Evolutionary conservation across 1,140 invertebrate species (phyloP).

Genomic region (Drosophila pruinosa): DNA sequence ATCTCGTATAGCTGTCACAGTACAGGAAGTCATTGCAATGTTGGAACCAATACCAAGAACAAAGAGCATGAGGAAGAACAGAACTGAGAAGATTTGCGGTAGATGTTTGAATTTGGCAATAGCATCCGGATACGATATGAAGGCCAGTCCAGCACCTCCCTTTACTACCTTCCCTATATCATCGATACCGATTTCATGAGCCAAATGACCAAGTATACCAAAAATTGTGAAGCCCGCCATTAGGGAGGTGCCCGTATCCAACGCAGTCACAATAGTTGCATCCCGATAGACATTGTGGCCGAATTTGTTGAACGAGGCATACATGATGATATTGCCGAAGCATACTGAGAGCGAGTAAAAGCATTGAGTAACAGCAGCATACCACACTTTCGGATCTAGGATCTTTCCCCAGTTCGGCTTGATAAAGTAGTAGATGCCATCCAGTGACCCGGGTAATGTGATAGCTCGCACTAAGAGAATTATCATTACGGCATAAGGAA

Average conservation of each 20-base stretch:
- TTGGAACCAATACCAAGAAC: constrained; percentile 91
- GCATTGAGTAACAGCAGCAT: constrained; percentile 92
- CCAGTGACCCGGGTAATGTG: constrained; percentile 89
- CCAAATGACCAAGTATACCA: constrained; percentile 91
- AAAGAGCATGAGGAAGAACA: constrained; percentile 95
- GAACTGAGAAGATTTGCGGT: constrained; percentile 92
- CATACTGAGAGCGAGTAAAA: constrained; percentile 93
- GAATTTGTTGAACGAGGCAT: constrained; percentile 93
- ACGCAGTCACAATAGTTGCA: constrained; percentile 89
- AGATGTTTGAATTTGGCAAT: constrained; percentile 90
- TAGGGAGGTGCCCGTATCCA: constrained; percentile 92
- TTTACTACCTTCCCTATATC: constrained; percentile 85
- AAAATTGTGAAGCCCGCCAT: constrained; percentile 94
- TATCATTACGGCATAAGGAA: constrained; percentile 93
- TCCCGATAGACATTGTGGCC: constrained; percentile 91
- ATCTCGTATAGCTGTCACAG: constrained; percentile 89
- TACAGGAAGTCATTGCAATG: constrained; percentile 86
- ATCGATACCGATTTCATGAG: constrained; percentile 86
- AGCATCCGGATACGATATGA: constrained; percentile 95
- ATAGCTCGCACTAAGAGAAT: constrained; percentile 88
- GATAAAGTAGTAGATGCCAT: constrained; percentile 91
- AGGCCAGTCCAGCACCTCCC: constrained; percentile 90
- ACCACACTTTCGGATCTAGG: constrained; percentile 89
- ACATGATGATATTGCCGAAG: constrained; percentile 92
- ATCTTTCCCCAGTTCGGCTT: constrained; percentile 89